phyloP scores from a whole-genome alignment of 2,888 invertebrate genomes.

The Andrena chrysosceles region DNA sequence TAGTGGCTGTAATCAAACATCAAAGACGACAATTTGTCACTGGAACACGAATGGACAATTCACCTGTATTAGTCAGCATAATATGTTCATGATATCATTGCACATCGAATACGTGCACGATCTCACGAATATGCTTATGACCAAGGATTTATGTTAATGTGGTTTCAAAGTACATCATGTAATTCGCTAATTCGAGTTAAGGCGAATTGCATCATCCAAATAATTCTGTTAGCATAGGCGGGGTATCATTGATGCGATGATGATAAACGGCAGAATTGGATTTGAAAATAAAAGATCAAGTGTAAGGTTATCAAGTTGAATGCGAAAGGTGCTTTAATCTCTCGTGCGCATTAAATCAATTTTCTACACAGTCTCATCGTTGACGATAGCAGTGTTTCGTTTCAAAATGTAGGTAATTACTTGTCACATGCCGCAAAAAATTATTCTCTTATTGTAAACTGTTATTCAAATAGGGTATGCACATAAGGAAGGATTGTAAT shows the following conservation, averaged over 20 bases:
- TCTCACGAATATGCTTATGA: neutral
- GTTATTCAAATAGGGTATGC: no score
- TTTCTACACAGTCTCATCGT: neutral
- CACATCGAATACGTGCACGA: neutral
- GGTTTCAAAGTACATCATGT: neutral
- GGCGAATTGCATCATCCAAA: neutral
- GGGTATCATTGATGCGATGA: neutral
- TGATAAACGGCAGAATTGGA: neutral
- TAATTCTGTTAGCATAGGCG: neutral
- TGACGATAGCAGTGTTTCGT: neutral
- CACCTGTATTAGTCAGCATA: neutral
- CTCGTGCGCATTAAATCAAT: neutral
- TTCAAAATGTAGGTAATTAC: neutral
- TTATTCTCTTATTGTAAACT: no score
- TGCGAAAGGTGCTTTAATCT: neutral
- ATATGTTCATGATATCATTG: neutral
- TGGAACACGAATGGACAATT: neutral
- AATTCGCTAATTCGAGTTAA: neutral
- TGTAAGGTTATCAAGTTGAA: neutral
- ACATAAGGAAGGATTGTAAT: no score
- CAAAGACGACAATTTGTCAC: neutral
- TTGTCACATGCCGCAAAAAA: no score
- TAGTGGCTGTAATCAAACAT: no score
- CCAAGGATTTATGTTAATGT: neutral
- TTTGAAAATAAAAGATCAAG: conserved; percentile 13